A percentile compares a stretch with the other conserved stretches of the same genome.
These are phyloP conservation scores for Leptopterna dolabrata DNA, from an alignment of 2,888 invertebrate genomes.

Conservation along the genomic window DNA sequence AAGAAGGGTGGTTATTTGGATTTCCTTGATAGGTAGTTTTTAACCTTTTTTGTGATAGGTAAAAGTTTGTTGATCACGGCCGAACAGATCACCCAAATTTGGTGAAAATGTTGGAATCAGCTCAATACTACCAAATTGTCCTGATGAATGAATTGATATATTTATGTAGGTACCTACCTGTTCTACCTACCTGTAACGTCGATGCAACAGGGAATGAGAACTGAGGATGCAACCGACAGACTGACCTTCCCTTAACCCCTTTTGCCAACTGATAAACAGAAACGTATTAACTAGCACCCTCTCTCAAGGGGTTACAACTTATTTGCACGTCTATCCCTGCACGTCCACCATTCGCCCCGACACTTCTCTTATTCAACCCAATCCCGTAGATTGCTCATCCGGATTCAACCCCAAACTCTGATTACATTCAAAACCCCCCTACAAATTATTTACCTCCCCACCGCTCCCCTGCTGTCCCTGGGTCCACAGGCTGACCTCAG, in stretches of 20 bases:
- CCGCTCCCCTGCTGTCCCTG: background rate
- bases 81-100: too few relatives aligned
- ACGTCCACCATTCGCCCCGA: background rate
- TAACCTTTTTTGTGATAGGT: too few relatives aligned
- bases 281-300: conserved; percentile 40
- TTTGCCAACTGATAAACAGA: conserved; percentile 24
- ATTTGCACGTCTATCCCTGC: conserved; percentile 33
- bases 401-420: conserved; percentile 53
- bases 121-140: too few relatives aligned
- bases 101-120: too few relatives aligned
- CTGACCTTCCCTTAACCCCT: background rate
- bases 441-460: conserved; percentile 47
- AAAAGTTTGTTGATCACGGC: too few relatives aligned
- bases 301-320: conserved; percentile 51
- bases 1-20: too few relatives aligned
- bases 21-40: too few relatives aligned
- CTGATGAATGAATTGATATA: too few relatives aligned
- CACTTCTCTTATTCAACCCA: conserved; percentile 31
- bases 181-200: background rate
- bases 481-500: conserved; percentile 31
- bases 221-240: conserved; percentile 20
- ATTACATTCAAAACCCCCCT: conserved; percentile 50
- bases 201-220: background rate
- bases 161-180: too few relatives aligned
- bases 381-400: conserved; percentile 52